Conservation (phyloP, 1,140 invertebrate species). For the Bombus balteatus region DNA sequence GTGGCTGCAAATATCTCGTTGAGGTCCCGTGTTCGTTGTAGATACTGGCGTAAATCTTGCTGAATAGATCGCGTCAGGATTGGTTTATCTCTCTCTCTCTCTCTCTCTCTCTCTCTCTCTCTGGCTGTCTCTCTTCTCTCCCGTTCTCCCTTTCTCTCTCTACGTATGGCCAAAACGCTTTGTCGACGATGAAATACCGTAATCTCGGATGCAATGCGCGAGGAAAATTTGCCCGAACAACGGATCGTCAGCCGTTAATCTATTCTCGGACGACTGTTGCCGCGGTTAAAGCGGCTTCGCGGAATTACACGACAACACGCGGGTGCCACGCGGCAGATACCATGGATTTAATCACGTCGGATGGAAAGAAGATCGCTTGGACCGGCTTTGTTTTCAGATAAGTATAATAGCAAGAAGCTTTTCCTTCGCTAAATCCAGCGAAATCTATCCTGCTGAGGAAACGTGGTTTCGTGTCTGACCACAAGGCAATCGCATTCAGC, state of each 20-base stretch:
- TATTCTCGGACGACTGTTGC: neutral
- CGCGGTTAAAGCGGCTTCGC: neutral
- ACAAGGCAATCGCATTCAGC: too few relatives aligned
- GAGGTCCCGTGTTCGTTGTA: slow-evolving; percentile 20
- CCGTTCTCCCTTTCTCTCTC: neutral
- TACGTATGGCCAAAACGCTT: slow-evolving; percentile 22
- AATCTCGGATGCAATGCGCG: slow-evolving; percentile 27
- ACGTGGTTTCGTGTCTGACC: neutral
- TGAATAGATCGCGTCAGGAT: slow-evolving; percentile 35
- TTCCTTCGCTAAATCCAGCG: neutral
- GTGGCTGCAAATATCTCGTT: slow-evolving; percentile 41
- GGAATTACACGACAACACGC: slow-evolving; percentile 22
- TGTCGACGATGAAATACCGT: slow-evolving; percentile 36
- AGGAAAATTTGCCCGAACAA: slow-evolving; percentile 38
- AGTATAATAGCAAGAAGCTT: neutral
- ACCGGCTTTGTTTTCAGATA: neutral
- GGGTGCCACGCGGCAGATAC: too few relatives aligned
- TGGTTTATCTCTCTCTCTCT: neutral
- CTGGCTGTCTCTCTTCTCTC: neutral
- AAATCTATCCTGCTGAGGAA: neutral
- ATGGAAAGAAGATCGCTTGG: slow-evolving; percentile 11
- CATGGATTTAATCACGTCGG: neutral
- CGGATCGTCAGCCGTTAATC: slow-evolving; percentile 16
- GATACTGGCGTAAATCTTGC: slow-evolving; percentile 45
- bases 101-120: neutral